Evolutionary conservation across 2,888 invertebrate genomes (phyloP).

Genomic region (Minunthozetes semirufus): DNA sequence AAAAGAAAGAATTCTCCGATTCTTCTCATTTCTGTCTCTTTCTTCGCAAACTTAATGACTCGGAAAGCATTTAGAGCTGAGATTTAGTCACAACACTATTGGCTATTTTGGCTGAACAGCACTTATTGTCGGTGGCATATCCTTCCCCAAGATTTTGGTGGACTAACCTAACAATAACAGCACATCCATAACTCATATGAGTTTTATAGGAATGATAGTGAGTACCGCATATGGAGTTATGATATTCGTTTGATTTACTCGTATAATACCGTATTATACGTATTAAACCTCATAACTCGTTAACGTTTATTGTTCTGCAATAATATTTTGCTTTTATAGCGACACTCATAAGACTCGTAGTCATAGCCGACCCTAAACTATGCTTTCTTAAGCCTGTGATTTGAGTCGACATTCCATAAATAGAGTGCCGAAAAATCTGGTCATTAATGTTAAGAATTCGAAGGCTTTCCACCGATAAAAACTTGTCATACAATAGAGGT

Average conservation of each 20-base stretch:
- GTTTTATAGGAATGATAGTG: constrained; percentile 4
- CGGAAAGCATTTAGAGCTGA: constrained; percentile 14
- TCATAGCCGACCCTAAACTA: background rate
- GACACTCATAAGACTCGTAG: background rate
- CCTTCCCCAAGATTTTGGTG: background rate
- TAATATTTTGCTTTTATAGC: background rate
- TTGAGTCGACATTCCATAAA: background rate
- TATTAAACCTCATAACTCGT: constrained; percentile 16
- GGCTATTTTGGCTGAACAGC: background rate
- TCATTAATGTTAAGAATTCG: background rate
- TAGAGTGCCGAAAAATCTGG: background rate
- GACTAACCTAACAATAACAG: background rate
- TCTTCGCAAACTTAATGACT: constrained; percentile 13
- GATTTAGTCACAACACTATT: constrained; percentile 11
- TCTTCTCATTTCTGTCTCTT: background rate
- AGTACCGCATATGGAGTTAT: constrained; percentile 13
- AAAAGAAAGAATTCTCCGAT: background rate
- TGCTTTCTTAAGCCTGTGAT: background rate
- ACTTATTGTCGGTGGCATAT: background rate
- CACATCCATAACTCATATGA: background rate
- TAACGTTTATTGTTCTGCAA: constrained; percentile 3
- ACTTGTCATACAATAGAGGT: background rate
- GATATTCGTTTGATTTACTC: background rate
- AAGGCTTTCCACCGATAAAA: background rate
- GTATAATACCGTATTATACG: too few relatives aligned